Base-by-base conservation (phyloP, 2,797 vertebrate species). In the Trachurus trachurus region DNA sequence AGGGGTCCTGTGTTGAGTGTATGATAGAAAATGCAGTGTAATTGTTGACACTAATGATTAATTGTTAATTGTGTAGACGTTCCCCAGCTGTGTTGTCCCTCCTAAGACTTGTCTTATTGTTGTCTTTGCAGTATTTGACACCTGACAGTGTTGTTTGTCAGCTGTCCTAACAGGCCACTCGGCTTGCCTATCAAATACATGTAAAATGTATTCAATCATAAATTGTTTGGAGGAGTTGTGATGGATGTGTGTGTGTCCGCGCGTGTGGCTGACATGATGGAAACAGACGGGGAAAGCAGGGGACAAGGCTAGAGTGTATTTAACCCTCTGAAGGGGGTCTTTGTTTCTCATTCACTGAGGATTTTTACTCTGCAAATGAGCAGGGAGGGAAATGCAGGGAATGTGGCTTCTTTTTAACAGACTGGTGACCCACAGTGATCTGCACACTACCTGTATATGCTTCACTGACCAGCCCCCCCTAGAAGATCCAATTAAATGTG, bases 271-370 rank as follows among this genome's bases (percentile, higher is more conserved):
- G 78, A 83, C 16, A n/a, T 70, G 71, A 80, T 71, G 34, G 44
- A 5, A 57, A 17, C 66, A 15, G 78, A 66, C 70, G 17, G 57
- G 26, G 29, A 34, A 21, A 62, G 42, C 54, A 54, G 49, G 42
- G 53, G 49, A 50, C 26, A 1, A 11, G 60, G 61, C 60, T 59
- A 39, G 34, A 74, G 74, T 82, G 71, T 74, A 2, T 57, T 75
- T 71, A 80, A 73, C 65, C 71, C 40, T 22, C 61, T 42, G 40
- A 71, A 58, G 52, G 67, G 67, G 62, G 52, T 31, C 59, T 80
- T 69, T 61, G 29, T 65, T 54, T 54, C 53, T 52, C 53, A 37
- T 70, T 56, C 59, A 19, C 21, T 10, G 7, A 31, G 19, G 71
- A 17, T 8, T 73, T 74, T 71, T 26, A 67, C 31, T 57, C 15